Percentiles rank a stretch among this genome's conserved stretches.
Evolutionary conservation across 2,888 invertebrate genomes (phyloP).

Genomic region (Agonopterix subpropinquella): DNA sequence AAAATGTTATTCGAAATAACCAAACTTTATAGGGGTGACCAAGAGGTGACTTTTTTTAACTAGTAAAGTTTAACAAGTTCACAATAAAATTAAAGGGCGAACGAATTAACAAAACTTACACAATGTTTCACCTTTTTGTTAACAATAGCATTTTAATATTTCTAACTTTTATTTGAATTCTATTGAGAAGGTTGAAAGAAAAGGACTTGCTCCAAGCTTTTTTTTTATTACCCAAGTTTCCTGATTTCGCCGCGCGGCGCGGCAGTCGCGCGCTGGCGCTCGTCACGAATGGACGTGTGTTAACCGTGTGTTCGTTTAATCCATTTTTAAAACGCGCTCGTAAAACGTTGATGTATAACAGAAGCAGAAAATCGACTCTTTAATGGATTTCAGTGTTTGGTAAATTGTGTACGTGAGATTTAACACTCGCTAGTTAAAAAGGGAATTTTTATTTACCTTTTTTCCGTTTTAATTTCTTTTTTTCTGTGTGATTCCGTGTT

Average conservation of each 20-base stretch:
- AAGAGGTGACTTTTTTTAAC: too few species aligned
- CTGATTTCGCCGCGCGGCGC: slow-evolving; percentile 19
- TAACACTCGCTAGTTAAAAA: slow-evolving; percentile 11
- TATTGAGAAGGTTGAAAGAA: not conserved
- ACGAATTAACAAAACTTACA: too few species aligned
- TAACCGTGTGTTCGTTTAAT: not conserved
- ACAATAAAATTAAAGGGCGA: too few species aligned
- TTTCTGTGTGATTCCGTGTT: slow-evolving; percentile 27
- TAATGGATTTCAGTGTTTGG: slow-evolving; percentile 37
- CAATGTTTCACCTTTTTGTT: too few species aligned
- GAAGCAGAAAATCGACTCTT: slow-evolving; percentile 6
- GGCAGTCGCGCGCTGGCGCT: slow-evolving; percentile 38
- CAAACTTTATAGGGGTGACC: too few species aligned
- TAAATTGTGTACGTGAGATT: slow-evolving; percentile 17
- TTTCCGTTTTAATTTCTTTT: slow-evolving; percentile 18
- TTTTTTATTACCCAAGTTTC: not conserved
- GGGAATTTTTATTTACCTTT: slow-evolving; percentile 12
- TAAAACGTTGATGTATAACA: slow-evolving; percentile 2
- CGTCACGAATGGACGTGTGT: slow-evolving; percentile 7
- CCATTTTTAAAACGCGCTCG: not conserved
- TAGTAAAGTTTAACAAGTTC: too few species aligned
- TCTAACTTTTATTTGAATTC: too few species aligned
- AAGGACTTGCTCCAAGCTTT: not conserved
- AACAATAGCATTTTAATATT: too few species aligned
- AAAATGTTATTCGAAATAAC: too few species aligned